These are phyloP conservation scores for Dolichallabes microphthalmus DNA, from an alignment of 2,113 vertebrate genomes.

Conservation along the genomic window DNA sequence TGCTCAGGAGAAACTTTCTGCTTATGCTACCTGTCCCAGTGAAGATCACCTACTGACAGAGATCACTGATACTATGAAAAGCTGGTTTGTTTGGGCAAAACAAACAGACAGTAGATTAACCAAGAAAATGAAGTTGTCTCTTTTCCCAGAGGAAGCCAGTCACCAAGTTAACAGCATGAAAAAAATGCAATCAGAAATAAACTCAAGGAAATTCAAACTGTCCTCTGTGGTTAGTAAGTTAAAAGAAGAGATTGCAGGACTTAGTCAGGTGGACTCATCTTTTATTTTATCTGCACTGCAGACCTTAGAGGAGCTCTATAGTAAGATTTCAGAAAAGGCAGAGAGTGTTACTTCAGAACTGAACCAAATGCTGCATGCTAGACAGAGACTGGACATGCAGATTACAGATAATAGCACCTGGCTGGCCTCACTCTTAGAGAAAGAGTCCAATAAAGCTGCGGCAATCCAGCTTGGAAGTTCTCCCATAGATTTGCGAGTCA, in stretches of 20 bases:
- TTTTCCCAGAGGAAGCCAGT: slow-evolving; percentile 78
- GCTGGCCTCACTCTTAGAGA: slow-evolving; percentile 62
- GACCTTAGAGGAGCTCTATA: slow-evolving; percentile 73
- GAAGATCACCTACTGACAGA: slow-evolving; percentile 53
- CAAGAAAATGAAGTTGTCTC: slow-evolving; percentile 66
- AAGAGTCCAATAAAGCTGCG: slow-evolving; percentile 53
- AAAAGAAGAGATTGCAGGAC: slow-evolving; percentile 54
- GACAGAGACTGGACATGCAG: slow-evolving; percentile 71
- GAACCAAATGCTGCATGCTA: slow-evolving; percentile 73
- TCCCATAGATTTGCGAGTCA: slow-evolving; percentile 61
- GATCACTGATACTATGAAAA: slow-evolving; percentile 69
- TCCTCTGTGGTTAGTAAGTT: slow-evolving; percentile 65
- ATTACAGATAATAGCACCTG: slow-evolving; percentile 72
- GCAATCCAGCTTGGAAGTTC: slow-evolving; percentile 46
- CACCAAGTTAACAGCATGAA: slow-evolving; percentile 77
- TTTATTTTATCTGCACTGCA: slow-evolving; percentile 64
- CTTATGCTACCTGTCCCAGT: slow-evolving; percentile 16
- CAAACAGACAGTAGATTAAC: slow-evolving; percentile 64
- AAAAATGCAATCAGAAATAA: slow-evolving; percentile 67
- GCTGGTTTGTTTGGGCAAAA: slow-evolving; percentile 77
- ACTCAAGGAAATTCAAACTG: slow-evolving; percentile 68
- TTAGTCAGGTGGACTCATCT: slow-evolving; percentile 60
- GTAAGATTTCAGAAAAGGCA: slow-evolving; percentile 70
- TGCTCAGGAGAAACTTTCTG: slow-evolving; percentile 58
- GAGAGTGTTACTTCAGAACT: slow-evolving; percentile 71